Conservation (phyloP, 1,140 invertebrate species). For the Glossosoma conforme region DNA sequence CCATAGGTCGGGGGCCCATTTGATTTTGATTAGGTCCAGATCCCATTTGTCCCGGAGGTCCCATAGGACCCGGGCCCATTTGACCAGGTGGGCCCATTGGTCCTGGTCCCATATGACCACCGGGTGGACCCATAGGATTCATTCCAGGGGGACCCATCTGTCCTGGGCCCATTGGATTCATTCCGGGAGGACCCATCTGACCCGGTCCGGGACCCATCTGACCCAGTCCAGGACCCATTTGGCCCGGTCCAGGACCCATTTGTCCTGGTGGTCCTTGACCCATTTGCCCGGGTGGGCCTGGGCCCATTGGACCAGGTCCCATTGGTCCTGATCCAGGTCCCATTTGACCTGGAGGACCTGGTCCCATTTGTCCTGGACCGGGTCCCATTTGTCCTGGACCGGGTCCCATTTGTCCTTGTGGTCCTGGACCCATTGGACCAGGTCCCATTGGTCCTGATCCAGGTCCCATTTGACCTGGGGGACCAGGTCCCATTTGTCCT, state of each 20-base stretch:
- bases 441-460: slow-evolving; percentile 16
- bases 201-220: not conserved
- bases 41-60: slow-evolving; percentile 12
- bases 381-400: slow-evolving; percentile 13
- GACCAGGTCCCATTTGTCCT: slow-evolving; percentile 16
- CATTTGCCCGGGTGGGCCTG: slow-evolving; percentile 24
- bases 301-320: slow-evolving; percentile 32
- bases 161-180: not conserved
- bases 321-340: slow-evolving; percentile 25
- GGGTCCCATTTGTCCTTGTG: slow-evolving; percentile 11
- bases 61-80: slow-evolving; percentile 3
- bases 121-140: slow-evolving; percentile 23
- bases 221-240: slow-evolving; percentile 3
- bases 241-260: slow-evolving; percentile 5
- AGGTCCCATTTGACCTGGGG: slow-evolving; percentile 8
- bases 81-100: slow-evolving; percentile 3
- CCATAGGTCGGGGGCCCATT: slow-evolving; percentile 16
- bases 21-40: slow-evolving; percentile 3
- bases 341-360: slow-evolving; percentile 22
- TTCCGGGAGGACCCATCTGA: slow-evolving; percentile 1
- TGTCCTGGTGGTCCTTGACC: not conserved
- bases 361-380: not conserved
- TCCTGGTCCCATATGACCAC: slow-evolving; percentile 18
- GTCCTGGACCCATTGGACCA: slow-evolving; percentile 12
- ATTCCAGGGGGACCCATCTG: slow-evolving; percentile 12